These are phyloP conservation scores for Trachymyrmex septentrionalis DNA, from an alignment of 1,140 invertebrate species.

Conservation along the genomic window DNA sequence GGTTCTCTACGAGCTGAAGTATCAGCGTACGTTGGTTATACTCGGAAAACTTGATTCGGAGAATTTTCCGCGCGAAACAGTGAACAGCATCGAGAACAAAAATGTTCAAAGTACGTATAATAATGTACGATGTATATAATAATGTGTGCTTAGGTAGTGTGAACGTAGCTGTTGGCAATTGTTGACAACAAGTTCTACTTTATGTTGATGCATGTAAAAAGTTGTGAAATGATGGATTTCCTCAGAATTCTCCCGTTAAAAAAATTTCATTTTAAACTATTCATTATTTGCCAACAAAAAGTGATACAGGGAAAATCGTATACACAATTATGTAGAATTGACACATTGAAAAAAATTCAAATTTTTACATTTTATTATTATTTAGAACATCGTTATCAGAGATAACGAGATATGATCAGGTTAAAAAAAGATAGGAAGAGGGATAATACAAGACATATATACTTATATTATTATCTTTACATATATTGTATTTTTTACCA, in stretches of 20 bases:
- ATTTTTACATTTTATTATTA: constrained; percentile 14
- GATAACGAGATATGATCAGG: no score
- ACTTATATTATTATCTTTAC: neutral
- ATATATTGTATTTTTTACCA: neutral
- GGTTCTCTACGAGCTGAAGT: neutral
- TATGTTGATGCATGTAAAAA: neutral
- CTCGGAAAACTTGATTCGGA: constrained; percentile 4
- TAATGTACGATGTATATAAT: neutral
- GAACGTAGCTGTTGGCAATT: neutral
- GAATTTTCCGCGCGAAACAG: neutral
- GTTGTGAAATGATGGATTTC: neutral
- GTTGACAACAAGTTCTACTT: constrained; percentile 5
- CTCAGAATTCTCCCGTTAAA: neutral
- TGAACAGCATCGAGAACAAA: neutral
- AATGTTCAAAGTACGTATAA: neutral
- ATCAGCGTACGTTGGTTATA: neutral
- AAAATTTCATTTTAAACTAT: neutral
- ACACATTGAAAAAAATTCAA: neutral
- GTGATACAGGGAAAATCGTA: neutral
- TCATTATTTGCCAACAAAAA: neutral
- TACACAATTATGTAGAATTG: neutral
- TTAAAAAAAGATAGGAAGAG: neutral
- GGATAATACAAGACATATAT: no score
- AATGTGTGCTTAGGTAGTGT: neutral
- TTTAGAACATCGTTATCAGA: neutral